Percentiles rank a stretch among this genome's conserved stretches.
phyloP scores from a whole-genome alignment of 2,113 vertebrate species.

The Tetrax tetrax region DNA sequence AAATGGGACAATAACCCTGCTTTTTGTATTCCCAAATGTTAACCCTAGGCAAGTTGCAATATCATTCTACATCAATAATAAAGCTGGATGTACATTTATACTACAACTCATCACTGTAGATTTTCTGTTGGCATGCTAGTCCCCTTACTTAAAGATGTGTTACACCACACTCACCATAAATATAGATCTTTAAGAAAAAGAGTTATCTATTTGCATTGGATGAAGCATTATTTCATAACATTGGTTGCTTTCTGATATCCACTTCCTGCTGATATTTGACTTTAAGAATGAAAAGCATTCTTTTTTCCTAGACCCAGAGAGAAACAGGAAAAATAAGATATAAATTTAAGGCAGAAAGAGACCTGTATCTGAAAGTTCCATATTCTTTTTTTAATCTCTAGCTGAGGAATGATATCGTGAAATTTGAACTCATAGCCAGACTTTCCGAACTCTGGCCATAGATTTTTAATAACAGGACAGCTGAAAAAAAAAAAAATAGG shows the following conservation, averaged over 20 bases:
- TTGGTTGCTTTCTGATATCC: neutral
- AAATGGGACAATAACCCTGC: neutral
- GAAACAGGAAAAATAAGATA: neutral
- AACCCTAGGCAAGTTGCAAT: neutral
- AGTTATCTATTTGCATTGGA: neutral
- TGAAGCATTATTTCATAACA: neutral
- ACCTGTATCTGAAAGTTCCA: neutral
- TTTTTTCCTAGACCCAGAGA: neutral
- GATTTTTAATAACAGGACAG: neutral
- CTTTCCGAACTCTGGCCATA: neutral
- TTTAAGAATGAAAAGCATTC: neutral
- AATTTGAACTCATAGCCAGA: neutral
- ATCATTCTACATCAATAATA: neutral
- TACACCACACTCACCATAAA: neutral
- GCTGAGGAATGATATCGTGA: neutral
- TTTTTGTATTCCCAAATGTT: neutral
- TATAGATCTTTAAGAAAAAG: neutral
- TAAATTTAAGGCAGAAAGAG: neutral
- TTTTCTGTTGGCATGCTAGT: neutral
- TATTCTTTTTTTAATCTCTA: neutral
- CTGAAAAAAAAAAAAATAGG: neutral
- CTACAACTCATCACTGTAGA: neutral
- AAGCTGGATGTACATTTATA: neutral
- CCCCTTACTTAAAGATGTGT: neutral
- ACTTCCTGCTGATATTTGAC: neutral